Evolutionary conservation across 2,113 vertebrate genomes (phyloP).

Genomic region (Heliornis fulica): DNA sequence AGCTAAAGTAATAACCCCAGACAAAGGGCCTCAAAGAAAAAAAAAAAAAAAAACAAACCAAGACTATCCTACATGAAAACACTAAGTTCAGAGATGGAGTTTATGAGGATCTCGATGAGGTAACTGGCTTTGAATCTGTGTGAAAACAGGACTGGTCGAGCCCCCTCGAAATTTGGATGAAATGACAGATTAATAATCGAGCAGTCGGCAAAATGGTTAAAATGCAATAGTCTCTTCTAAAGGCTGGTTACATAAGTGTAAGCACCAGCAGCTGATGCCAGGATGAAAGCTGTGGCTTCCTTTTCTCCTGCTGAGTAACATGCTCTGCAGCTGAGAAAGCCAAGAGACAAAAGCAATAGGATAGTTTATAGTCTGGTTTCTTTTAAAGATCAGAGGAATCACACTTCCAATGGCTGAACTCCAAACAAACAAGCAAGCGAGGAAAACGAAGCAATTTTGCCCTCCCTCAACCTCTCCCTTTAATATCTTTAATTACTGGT

Average conservation of each 20-base stretch:
- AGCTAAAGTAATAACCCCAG: conserved; percentile 59
- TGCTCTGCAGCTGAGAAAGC: neutral
- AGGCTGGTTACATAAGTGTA: conserved; percentile 7
- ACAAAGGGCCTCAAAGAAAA: conserved; percentile 15
- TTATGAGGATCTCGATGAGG: conserved; percentile 4
- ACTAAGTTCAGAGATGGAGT: neutral
- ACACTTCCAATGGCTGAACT: neutral
- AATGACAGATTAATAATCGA: conserved; percentile 30
- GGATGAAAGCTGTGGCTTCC: conserved; percentile 36
- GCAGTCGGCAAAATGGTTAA: neutral
- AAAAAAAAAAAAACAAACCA: neutral
- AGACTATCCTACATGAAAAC: neutral
- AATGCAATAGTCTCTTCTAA: neutral
- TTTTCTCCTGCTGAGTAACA: conserved; percentile 18
- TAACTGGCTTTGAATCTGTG: conserved; percentile 6
- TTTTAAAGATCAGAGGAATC: neutral
- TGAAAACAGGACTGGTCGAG: neutral
- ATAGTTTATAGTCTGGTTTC: neutral
- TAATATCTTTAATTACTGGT: conserved; percentile 2
- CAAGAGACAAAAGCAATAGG: neutral
- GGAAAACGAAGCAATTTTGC: neutral
- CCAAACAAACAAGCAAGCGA: neutral
- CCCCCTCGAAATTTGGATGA: conserved; percentile 3
- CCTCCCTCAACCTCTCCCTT: neutral
- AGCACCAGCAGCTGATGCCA: conserved; percentile 28